Base-by-base conservation (phyloP, 2,113 vertebrate species). In the Muntiacus muntjak region DNA sequence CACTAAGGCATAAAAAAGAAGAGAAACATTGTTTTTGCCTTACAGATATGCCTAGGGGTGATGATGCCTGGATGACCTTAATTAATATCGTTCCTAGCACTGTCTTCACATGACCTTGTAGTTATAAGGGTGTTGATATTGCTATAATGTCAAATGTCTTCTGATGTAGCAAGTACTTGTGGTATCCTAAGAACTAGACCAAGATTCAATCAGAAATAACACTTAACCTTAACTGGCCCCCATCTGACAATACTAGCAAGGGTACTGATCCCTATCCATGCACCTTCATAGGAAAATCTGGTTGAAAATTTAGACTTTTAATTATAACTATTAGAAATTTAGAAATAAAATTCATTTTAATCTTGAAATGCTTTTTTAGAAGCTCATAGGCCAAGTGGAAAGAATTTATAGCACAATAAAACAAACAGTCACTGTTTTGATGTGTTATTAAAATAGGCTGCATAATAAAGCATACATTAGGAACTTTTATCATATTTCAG, bases 331-430 rank as follows among this genome's bases (percentile, higher is more conserved):
- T 82, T 95, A 90, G 30, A 95, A 82, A 58, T 14, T 85, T 87
- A 71, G 36, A 71, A 67, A 89, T 36, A 60, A 47, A 79, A 84
- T 87, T 89, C 13, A 58, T 52, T 55, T 97, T 94, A 60, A 94
- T 96, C 45, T 86, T 67, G 23, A 91, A 91, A 79, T 87, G 16
- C 36, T 95, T 91, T 67, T 96, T 67, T 91, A 55, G 82, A 23
- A 91, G 67, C 10, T 94, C 19, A 50, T 43, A 67, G 52, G n/a
- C 17, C 83, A 94, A 78, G 3, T 96, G 58, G 30, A 10, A 96
- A 88, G 64, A 82, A 76, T 91, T 93, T 96, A 60, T 52, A 57
- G 50, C 17, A 47, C 36, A 93, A 36, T 50, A 55, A 95, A 87
- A 76, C 0, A 87, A 83, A 78, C 0, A 91, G 88, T 89, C 58